Conservation (phyloP, 2,113 vertebrate species). For the Perca flavescens region DNA sequence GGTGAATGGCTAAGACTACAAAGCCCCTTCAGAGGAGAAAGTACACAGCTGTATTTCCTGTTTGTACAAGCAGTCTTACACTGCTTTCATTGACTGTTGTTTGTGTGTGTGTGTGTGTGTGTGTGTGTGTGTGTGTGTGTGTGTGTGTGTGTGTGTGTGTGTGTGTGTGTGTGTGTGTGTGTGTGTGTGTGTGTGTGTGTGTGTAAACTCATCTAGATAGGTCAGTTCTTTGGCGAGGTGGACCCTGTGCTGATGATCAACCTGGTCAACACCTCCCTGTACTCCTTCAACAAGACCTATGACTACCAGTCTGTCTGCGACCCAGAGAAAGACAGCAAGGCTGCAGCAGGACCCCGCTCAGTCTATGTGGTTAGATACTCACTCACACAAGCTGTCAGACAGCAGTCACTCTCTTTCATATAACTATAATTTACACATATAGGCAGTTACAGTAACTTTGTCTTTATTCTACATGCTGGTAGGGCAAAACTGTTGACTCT, state of each 20-base stretch:
- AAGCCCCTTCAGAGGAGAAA: not conserved
- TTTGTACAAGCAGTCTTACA: constrained; percentile 3
- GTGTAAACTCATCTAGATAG: constrained; percentile 73
- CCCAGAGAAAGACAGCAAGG: constrained; percentile 91
- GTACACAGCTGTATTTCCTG: not conserved
- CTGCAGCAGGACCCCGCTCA: constrained; percentile 92
- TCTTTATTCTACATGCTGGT: not conserved
- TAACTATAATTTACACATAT: not conserved
- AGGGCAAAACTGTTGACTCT: not conserved
- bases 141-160: no score
- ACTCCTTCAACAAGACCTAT: constrained; percentile 96
- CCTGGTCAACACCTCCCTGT: constrained; percentile 93
- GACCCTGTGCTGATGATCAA: constrained; percentile 94
- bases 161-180: constrained; percentile 3
- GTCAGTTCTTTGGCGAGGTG: constrained; percentile 96
- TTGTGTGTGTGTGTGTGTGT: not conserved
- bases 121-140: no score
- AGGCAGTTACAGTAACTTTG: not conserved
- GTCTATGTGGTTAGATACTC: constrained; percentile 88
- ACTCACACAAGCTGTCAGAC: not conserved
- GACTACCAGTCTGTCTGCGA: constrained; percentile 98
- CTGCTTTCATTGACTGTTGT: not conserved
- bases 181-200: constrained; percentile 21
- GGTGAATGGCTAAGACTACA: not conserved
- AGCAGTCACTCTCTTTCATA: not conserved